Evolutionary conservation across 2,888 invertebrate species (phyloP).

Genomic region (Agrochola lychnidis): DNA sequence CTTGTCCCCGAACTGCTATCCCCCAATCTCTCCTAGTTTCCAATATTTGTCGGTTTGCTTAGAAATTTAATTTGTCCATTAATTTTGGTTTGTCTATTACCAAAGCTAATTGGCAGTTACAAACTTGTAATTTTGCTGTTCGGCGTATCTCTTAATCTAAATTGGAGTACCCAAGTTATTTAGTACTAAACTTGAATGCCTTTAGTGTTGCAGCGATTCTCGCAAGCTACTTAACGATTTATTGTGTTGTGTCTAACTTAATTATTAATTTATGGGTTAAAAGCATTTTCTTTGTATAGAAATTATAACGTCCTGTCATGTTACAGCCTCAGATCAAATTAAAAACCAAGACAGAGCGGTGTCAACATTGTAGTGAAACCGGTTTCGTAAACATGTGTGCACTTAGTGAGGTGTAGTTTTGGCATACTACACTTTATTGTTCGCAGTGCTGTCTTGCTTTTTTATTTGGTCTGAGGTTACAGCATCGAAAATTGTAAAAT

Average conservation of each 20-base stretch:
- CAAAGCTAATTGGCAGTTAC: conserved; percentile 67
- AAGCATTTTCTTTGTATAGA: neutral
- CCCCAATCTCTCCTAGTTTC: conserved; percentile 73
- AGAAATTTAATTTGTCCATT: conserved; percentile 78
- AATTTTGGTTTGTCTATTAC: conserved; percentile 75
- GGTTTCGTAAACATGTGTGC: too few relatives aligned
- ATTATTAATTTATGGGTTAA: neutral
- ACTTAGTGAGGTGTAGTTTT: too few relatives aligned
- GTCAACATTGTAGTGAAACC: too few relatives aligned
- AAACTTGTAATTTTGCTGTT: conserved; percentile 65
- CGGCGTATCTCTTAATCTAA: conserved; percentile 57
- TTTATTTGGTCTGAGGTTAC: too few relatives aligned
- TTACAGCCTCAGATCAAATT: neutral
- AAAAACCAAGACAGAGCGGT: too few relatives aligned
- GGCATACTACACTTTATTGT: too few relatives aligned
- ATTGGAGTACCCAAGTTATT: conserved; percentile 54
- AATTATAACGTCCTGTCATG: neutral
- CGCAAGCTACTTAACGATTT: conserved; percentile 33
- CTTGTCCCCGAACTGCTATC: conserved; percentile 66
- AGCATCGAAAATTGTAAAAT: conserved; percentile 8
- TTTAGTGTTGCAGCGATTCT: conserved; percentile 41
- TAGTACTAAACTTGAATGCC: conserved; percentile 53
- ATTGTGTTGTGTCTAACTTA: conserved; percentile 17
- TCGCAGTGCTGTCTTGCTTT: too few relatives aligned
- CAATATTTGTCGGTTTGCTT: conserved; percentile 76